Evolutionary conservation across 1,140 invertebrate genomes (phyloP), one percentile per base, ranked within the genome.

Genomic region (Brevipalpus yothersi): DNA sequence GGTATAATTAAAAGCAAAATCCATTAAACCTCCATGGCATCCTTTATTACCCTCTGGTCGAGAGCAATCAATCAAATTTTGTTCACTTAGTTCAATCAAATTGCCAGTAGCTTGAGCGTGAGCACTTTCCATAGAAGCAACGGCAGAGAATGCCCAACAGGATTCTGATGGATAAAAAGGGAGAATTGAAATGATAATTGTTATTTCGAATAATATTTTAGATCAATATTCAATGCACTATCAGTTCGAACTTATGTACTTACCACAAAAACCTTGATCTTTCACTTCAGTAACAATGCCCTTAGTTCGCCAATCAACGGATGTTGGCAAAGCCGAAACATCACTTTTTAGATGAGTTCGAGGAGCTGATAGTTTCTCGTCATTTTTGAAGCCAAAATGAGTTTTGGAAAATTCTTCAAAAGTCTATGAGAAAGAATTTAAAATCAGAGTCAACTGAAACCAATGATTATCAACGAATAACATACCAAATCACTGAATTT

Each of bases 21-120:
- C 87, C 88, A 94, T 94, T 17, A 94, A 73, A 61, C 92, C 92
- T 65, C 92, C 92, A 65, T 86, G 80, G 73, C 94, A 98, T 49
- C 94, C 94, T 69, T 92, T 79, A 74, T 98, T 97, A 13, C 90
- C 91, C 68, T 84, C 92, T 59, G 78, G 78, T 1, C 68, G 66
- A 1, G 89, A 92, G 69, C 94, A 98, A 75, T 98, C 94, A 39
- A 98, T 78, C 49, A 98, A 74, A 71, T 98, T 57, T 60, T 63
- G 60, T 43, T 63, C 62, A 11, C 53, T 57, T 0, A 98, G 77
- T 7, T 87, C 90, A 8, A 91, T 77, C 21, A 97, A 75, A 62
- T 79, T 77, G 45, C 83, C 84, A 42, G 77, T 80, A 69, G 83
- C 80, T 62, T 89, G 80, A 73, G 84, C 93, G 71, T 93, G 83